Evolutionary conservation across 2,797 vertebrate genomes (phyloP).

Genomic region (Enteromius anoplus): DNA sequence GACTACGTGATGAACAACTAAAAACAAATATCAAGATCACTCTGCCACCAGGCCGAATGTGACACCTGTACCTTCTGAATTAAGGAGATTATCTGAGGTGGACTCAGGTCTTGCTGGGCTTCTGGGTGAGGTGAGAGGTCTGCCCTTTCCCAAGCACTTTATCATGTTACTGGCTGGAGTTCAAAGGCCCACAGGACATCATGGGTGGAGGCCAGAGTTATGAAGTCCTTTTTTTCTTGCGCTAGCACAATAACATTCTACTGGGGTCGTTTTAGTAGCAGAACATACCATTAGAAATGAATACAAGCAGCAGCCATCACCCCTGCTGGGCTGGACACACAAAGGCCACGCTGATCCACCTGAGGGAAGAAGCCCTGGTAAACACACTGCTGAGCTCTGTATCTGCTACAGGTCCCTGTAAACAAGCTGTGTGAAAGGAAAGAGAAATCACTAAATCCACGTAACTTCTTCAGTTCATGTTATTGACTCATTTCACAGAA

Average conservation of each 20-base stretch:
- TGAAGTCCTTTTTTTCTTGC: constrained; percentile 14
- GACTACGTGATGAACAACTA: background rate
- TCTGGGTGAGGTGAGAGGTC: constrained; percentile 35
- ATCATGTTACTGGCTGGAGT: constrained; percentile 44
- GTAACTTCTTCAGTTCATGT: constrained; percentile 8
- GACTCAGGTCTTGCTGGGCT: constrained; percentile 26
- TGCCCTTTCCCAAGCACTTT: constrained; percentile 39
- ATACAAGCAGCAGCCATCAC: background rate
- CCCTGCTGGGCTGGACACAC: constrained; percentile 37
- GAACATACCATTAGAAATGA: constrained; percentile 28
- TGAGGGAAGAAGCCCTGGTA: background rate
- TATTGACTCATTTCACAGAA: constrained; percentile 2
- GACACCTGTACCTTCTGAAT: constrained; percentile 13
- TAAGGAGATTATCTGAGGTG: constrained; percentile 13
- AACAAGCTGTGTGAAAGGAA: constrained; percentile 19
- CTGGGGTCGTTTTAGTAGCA: constrained; percentile 13
- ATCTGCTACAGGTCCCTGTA: constrained; percentile 1
- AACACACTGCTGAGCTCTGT: constrained; percentile 23
- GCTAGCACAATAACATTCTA: constrained; percentile 13
- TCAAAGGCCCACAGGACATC: constrained; percentile 43
- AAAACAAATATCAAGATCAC: background rate
- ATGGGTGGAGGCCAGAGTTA: constrained; percentile 32
- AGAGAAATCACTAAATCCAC: background rate
- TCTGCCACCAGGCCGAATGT: background rate
- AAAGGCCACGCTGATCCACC: constrained; percentile 17